Conservation (phyloP, 1,140 invertebrate genomes). For the Micrasema minimum region DNA sequence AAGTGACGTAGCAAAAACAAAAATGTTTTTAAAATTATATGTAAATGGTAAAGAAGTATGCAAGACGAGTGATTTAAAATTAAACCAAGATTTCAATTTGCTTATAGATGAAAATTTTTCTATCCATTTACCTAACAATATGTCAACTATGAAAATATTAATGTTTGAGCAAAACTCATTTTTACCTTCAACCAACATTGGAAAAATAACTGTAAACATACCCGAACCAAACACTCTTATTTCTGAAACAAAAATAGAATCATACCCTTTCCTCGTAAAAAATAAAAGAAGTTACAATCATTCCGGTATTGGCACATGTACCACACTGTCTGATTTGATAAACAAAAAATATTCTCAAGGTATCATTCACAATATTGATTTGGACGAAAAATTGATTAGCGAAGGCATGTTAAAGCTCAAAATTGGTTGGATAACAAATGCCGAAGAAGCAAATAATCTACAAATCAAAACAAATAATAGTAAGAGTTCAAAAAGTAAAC, state of each 20-base stretch:
- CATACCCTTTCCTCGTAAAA: slow-evolving; percentile 13
- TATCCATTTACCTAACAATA: slow-evolving; percentile 33
- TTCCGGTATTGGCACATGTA: slow-evolving; percentile 24
- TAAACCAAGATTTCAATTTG: slow-evolving; percentile 42
- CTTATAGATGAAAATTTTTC: slow-evolving; percentile 45
- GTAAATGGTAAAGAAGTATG: slow-evolving; percentile 48
- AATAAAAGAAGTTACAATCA: slow-evolving; percentile 33
- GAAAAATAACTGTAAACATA: slow-evolving; percentile 15
- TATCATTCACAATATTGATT: slow-evolving; percentile 31
- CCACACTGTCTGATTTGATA: slow-evolving; percentile 25
- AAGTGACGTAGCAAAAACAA: slow-evolving; percentile 42
- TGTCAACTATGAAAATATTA: slow-evolving; percentile 34
- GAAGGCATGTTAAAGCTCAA: slow-evolving; percentile 28
- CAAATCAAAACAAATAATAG: slow-evolving; percentile 2
- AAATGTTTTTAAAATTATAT: slow-evolving; percentile 45
- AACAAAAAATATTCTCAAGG: slow-evolving; percentile 30
- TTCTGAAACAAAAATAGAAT: slow-evolving; percentile 21
- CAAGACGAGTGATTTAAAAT: slow-evolving; percentile 31
- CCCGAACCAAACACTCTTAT: slow-evolving; percentile 11
- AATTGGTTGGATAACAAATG: slow-evolving; percentile 25
- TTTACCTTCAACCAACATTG: not conserved
- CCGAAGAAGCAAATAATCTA: not conserved
- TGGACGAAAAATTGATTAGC: slow-evolving; percentile 27
- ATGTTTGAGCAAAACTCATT: slow-evolving; percentile 41
- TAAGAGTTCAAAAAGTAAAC: slow-evolving; percentile 3